Percentiles rank a stretch among this genome's conserved stretches.
These are phyloP conservation scores for Drosophila erecta DNA, from an alignment of 1,140 invertebrate genomes.

Conservation along the genomic window DNA sequence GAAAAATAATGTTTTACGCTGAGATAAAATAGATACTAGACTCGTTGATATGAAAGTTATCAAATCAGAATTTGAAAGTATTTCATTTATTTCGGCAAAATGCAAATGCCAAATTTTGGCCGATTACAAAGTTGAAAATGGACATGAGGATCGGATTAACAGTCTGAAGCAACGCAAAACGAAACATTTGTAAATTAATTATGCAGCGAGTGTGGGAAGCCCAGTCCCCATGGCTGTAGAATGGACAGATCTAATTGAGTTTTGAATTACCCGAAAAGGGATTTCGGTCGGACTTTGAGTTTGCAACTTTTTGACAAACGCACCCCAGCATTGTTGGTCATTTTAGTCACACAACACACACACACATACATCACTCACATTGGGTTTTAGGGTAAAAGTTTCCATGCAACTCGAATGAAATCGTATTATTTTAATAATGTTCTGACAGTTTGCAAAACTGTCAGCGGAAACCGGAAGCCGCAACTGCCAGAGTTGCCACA, in stretches of 20 bases:
- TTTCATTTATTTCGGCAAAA: background rate
- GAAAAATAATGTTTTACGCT: background rate
- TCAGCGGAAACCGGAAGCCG: conserved; percentile 31
- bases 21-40: background rate
- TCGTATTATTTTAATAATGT: conserved; percentile 47
- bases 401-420: conserved; percentile 23
- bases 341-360: background rate
- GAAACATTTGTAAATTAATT: conserved; percentile 46
- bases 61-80: background rate
- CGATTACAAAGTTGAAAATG: conserved; percentile 36
- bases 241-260: conserved; percentile 38
- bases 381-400: conserved; percentile 20
- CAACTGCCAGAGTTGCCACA: conserved; percentile 29
- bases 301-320: conserved; percentile 25
- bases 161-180: conserved; percentile 6
- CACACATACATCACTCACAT: conserved; percentile 4
- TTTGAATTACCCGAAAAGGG: conserved; percentile 31
- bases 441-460: conserved; percentile 34
- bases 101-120: conserved; percentile 15
- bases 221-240: conserved; percentile 12
- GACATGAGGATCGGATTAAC: background rate
- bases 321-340: conserved; percentile 18
- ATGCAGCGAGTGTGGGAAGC: conserved; percentile 18
- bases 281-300: conserved; percentile 24
- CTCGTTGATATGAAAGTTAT: background rate